These are phyloP conservation scores for Neelides sp. DNA, from an alignment of 1,140 invertebrate genomes.

Conservation along the genomic window DNA sequence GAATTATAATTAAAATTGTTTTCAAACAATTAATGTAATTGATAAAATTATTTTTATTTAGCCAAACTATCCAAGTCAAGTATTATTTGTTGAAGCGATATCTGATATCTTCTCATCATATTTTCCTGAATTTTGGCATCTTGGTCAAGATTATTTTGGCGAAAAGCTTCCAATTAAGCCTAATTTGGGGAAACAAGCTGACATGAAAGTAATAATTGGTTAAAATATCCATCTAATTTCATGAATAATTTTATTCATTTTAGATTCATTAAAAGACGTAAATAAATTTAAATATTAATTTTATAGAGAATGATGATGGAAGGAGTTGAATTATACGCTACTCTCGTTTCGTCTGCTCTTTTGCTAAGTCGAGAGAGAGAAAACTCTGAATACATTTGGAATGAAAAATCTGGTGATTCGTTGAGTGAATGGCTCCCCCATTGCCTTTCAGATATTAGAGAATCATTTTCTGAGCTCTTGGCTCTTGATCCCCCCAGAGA, in stretches of 20 bases:
- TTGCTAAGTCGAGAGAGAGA: slow-evolving; percentile 2
- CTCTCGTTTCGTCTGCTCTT: slow-evolving; percentile 35
- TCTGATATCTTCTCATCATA: slow-evolving; percentile 53
- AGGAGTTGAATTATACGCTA: slow-evolving; percentile 51
- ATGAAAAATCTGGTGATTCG: slow-evolving; percentile 18
- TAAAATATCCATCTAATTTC: slow-evolving; percentile 10
- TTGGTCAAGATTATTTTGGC: slow-evolving; percentile 78
- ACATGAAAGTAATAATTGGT: slow-evolving; percentile 50
- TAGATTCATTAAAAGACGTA: not conserved
- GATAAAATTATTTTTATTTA: slow-evolving; percentile 1
- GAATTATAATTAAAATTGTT: not conserved
- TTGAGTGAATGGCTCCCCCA: slow-evolving; percentile 58
- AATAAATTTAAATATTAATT: not conserved
- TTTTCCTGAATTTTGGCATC: slow-evolving; percentile 73
- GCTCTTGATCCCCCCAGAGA: slow-evolving; percentile 65
- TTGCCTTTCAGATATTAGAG: slow-evolving; percentile 56
- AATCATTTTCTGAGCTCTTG: slow-evolving; percentile 54
- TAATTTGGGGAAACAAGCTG: slow-evolving; percentile 51
- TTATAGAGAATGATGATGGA: slow-evolving; percentile 49
- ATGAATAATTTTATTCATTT: not conserved
- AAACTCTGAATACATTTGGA: slow-evolving; percentile 19
- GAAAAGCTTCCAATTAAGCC: slow-evolving; percentile 63
- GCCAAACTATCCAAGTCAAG: slow-evolving; percentile 34
- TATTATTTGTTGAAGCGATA: slow-evolving; percentile 60
- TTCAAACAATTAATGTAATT: not conserved